These are phyloP conservation scores for Crossocerus cetratus DNA, from an alignment of 2,888 invertebrate genomes.

Conservation along the genomic window DNA sequence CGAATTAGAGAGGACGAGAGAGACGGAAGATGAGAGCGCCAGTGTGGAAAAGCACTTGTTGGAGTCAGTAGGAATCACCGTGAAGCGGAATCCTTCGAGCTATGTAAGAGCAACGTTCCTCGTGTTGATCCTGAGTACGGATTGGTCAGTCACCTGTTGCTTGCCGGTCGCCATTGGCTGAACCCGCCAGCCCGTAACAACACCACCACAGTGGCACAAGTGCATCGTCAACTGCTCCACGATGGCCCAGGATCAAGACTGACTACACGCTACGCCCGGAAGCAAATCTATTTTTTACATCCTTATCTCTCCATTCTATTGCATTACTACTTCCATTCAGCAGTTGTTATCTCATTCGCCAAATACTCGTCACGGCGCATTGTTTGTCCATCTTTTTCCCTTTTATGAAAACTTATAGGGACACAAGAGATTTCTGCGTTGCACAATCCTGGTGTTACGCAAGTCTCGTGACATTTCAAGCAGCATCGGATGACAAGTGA, in stretches of 20 bases:
- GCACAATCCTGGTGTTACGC: slow-evolving; percentile 3
- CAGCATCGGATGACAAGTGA: not conserved
- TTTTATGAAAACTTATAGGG: too few species aligned
- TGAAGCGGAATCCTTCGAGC: slow-evolving; percentile 45
- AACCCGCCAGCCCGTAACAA: slow-evolving; percentile 61
- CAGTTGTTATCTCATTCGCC: too few species aligned
- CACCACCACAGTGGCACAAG: slow-evolving; percentile 40
- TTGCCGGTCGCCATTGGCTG: slow-evolving; percentile 63
- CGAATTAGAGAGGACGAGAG: slow-evolving; percentile 18
- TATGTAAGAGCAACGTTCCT: slow-evolving; percentile 36
- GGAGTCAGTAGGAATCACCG: slow-evolving; percentile 43
- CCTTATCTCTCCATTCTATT: too few species aligned
- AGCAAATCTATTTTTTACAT: not conserved
- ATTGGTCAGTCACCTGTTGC: slow-evolving; percentile 75
- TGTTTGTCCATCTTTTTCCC: too few species aligned
- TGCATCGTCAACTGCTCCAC: slow-evolving; percentile 39
- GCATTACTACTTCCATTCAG: too few species aligned
- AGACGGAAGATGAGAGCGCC: slow-evolving; percentile 28
- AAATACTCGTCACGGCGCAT: too few species aligned
- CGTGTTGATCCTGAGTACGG: slow-evolving; percentile 25
- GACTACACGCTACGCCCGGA: not conserved
- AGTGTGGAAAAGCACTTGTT: slow-evolving; percentile 37
- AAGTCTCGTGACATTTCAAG: slow-evolving; percentile 21
- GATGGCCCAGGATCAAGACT: slow-evolving; percentile 36
- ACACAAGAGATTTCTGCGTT: too few species aligned